A percentile compares a stretch with the other conserved stretches of the same genome.
Conservation (phyloP, 1,140 invertebrate genomes). For the Achatina immaculata region DNA sequence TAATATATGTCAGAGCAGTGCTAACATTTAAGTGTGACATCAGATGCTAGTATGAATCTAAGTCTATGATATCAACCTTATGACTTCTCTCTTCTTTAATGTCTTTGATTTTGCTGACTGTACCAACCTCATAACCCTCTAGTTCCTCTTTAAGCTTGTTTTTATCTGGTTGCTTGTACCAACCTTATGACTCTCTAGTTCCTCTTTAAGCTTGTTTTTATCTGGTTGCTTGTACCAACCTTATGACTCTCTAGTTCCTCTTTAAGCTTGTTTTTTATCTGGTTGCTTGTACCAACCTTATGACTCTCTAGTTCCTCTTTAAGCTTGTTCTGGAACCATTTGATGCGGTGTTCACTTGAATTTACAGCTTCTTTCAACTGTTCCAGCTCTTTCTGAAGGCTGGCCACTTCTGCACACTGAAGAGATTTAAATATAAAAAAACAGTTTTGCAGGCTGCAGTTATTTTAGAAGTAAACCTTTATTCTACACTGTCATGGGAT, state of each 20-base stretch:
- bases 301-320: constrained; percentile 82
- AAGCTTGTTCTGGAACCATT: constrained; percentile 87
- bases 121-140: constrained; percentile 80
- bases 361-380: constrained; percentile 80
- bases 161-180: no score
- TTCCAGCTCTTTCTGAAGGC: constrained; percentile 79
- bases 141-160: constrained; percentile 83
- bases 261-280: constrained; percentile 85
- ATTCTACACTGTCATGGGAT: no score
- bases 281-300: constrained; percentile 77
- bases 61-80: no score
- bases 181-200: constrained; percentile 83
- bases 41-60: no score
- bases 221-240: no score
- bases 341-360: constrained; percentile 82
- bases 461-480: no score
- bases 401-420: constrained; percentile 74
- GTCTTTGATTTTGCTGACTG: no score
- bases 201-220: constrained; percentile 83
- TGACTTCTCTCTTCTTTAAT: no score
- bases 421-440: constrained; percentile 21
- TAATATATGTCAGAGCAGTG: no score
- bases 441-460: no score
- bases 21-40: no score
- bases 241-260: constrained; percentile 83